A percentile compares a stretch with the other conserved stretches of the same genome.
Evolutionary conservation across 2,888 invertebrate species (phyloP).

Genomic region (Cerceris rybyensis): DNA sequence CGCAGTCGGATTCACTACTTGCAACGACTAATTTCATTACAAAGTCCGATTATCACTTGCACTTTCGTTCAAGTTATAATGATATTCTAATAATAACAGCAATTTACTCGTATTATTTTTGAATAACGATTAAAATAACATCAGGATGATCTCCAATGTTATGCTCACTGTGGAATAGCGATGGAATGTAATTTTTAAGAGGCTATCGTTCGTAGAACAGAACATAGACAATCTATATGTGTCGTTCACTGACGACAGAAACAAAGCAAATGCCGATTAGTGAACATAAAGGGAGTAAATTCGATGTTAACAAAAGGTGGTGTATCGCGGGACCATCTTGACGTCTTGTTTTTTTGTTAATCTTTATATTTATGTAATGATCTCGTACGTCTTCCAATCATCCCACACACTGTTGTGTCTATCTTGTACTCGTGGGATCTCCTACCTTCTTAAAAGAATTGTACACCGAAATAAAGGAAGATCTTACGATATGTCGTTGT

Average conservation of each 20-base stretch:
- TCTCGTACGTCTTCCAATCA: slow-evolving; percentile 74
- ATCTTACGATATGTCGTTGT: slow-evolving; percentile 58
- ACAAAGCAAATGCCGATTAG: slow-evolving; percentile 12
- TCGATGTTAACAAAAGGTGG: slow-evolving; percentile 23
- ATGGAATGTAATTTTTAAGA: slow-evolving; percentile 41
- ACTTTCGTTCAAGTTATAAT: slow-evolving; percentile 27
- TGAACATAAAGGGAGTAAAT: background rate
- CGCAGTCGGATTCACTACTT: slow-evolving; percentile 17
- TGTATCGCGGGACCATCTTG: slow-evolving; percentile 64
- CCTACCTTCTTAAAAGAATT: slow-evolving; percentile 63
- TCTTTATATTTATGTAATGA: slow-evolving; percentile 58
- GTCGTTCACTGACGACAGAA: slow-evolving; percentile 16
- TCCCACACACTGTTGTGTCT: slow-evolving; percentile 61
- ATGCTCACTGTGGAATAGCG: slow-evolving; percentile 14
- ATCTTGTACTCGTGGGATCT: slow-evolving; percentile 62
- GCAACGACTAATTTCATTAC: slow-evolving; percentile 36
- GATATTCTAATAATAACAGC: slow-evolving; percentile 10
- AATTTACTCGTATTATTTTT: slow-evolving; percentile 8
- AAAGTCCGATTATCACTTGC: slow-evolving; percentile 8
- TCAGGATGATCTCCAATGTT: slow-evolving; percentile 30
- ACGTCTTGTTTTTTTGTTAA: slow-evolving; percentile 50
- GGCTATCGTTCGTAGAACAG: background rate
- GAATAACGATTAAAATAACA: slow-evolving; percentile 8
- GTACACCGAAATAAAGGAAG: slow-evolving; percentile 70
- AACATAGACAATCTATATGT: slow-evolving; percentile 30